Evolutionary conservation across 1,140 invertebrate genomes (phyloP).

Genomic region (Drosophila chauvacae): DNA sequence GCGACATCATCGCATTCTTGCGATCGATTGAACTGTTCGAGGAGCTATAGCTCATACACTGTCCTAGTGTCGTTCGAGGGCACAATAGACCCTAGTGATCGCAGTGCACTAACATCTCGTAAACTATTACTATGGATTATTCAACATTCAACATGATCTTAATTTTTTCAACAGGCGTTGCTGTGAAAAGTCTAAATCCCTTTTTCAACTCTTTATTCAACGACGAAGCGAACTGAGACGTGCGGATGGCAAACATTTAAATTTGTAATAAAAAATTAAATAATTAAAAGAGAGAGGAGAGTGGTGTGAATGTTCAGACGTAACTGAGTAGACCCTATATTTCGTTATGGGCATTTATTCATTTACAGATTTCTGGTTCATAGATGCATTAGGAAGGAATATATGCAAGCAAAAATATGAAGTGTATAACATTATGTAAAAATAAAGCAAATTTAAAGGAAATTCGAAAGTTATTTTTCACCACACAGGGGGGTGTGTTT

Average conservation of each 20-base stretch:
- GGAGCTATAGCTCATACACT: too few relatives aligned
- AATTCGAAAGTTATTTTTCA: background rate
- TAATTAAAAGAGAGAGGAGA: constrained; percentile 20
- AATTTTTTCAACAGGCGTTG: constrained; percentile 60
- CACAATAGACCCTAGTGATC: too few relatives aligned
- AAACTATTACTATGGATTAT: too few relatives aligned
- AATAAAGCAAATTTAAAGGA: constrained; percentile 62
- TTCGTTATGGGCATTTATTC: constrained; percentile 45
- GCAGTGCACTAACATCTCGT: too few relatives aligned
- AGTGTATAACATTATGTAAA: constrained; percentile 59
- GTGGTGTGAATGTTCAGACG: constrained; percentile 44
- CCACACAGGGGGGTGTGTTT: too few relatives aligned
- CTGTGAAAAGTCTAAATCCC: constrained; percentile 80
- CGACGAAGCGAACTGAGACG: constrained; percentile 67
- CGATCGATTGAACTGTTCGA: too few relatives aligned
- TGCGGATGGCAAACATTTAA: constrained; percentile 44
- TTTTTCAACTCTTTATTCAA: constrained; percentile 77
- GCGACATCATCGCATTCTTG: too few relatives aligned
- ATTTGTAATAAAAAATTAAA: constrained; percentile 48
- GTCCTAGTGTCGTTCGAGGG: too few relatives aligned
- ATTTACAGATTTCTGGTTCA: constrained; percentile 15
- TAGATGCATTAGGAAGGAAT: constrained; percentile 31
- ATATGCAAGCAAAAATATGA: constrained; percentile 38
- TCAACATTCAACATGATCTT: background rate
- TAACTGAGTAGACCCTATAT: constrained; percentile 38